phyloP scores from a whole-genome alignment of 2,113 vertebrate species.

The Eulacestoma nigropectus region DNA sequence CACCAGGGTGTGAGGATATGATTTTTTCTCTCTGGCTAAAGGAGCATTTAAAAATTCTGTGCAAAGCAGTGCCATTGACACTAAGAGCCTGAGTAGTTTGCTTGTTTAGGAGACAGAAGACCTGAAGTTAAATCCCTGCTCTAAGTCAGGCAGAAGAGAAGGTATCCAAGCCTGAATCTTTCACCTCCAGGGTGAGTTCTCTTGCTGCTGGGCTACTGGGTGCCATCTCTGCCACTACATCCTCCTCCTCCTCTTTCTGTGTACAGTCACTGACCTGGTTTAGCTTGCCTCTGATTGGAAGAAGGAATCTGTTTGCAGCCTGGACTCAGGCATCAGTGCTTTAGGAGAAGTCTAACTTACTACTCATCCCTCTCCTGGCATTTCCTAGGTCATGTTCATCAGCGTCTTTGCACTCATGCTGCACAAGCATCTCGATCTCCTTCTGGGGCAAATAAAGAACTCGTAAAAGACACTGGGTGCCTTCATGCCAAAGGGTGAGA shows the following conservation, averaged over 20 bases:
- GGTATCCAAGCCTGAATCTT: background rate
- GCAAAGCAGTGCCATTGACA: background rate
- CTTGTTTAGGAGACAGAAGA: background rate
- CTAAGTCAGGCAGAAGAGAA: background rate
- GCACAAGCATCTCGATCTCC: background rate
- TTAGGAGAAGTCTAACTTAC: background rate
- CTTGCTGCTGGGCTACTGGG: background rate
- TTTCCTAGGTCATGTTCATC: background rate
- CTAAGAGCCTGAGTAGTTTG: background rate
- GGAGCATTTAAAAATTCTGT: background rate
- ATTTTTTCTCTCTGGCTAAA: background rate
- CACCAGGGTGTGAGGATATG: background rate
- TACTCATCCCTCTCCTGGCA: background rate
- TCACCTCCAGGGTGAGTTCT: background rate
- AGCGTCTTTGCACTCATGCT: background rate
- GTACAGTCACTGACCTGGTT: background rate
- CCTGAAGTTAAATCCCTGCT: background rate
- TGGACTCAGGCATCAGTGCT: background rate
- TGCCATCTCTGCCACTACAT: background rate
- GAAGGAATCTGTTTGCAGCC: background rate
- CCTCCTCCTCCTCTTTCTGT: background rate
- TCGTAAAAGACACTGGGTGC: background rate
- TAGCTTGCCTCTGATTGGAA: background rate
- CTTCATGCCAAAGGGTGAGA: background rate
- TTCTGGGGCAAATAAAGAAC: background rate